These are phyloP conservation scores for Leptopterna dolabrata DNA, from an alignment of 2,888 invertebrate species.

Conservation along the genomic window DNA sequence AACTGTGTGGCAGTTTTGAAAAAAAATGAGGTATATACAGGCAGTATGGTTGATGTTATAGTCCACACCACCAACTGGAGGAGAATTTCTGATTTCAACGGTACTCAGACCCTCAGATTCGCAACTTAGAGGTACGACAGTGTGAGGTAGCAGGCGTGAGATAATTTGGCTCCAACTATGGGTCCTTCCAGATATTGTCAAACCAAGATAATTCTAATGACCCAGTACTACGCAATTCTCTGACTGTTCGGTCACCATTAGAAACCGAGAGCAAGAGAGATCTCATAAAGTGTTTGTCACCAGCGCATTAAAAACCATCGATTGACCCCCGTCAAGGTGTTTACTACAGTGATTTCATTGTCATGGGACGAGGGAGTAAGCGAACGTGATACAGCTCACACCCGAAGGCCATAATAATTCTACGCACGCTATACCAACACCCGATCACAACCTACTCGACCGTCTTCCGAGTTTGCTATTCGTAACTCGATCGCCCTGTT, in stretches of 20 bases:
- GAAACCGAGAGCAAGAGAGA: not conserved
- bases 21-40: no score
- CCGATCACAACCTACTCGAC: not conserved
- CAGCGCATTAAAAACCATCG: not conserved
- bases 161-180: no score
- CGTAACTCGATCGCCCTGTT: slow-evolving; percentile 3
- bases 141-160: no score
- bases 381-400: not conserved
- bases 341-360: slow-evolving; percentile 2
- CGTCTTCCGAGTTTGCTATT: not conserved
- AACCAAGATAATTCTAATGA: no score
- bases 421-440: not conserved
- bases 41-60: no score
- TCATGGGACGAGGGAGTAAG: not conserved
- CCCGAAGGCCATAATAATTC: not conserved
- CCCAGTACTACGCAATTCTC: no score
- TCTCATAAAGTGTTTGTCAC: not conserved
- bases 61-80: no score
- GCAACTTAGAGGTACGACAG: no score
- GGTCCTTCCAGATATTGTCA: no score
- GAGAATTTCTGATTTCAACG: no score
- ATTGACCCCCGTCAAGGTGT: not conserved
- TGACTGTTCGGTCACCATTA: not conserved
- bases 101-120: no score
- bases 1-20: no score